Percentiles rank a stretch among this genome's conserved stretches.
Evolutionary conservation across 2,113 vertebrate species (phyloP).

Genomic region (Tyrannus savana): DNA sequence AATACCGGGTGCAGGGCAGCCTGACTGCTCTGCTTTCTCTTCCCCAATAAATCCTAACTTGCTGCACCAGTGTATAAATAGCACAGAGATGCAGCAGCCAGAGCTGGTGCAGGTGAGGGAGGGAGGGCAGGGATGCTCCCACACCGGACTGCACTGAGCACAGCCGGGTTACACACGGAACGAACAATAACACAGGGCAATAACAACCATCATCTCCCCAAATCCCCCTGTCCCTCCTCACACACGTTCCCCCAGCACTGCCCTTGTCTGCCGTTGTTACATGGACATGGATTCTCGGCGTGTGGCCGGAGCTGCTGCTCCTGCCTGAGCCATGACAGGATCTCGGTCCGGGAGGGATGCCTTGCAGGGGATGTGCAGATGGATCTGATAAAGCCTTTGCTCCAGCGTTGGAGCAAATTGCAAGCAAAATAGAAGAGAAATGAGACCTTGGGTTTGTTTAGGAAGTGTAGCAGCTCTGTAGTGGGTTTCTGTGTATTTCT

Average conservation of each 20-base stretch:
- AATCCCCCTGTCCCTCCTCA: neutral
- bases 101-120: conserved; percentile 26
- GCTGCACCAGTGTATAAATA: conserved; percentile 24
- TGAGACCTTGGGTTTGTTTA: neutral
- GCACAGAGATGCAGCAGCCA: conserved; percentile 29
- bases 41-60: conserved; percentile 16
- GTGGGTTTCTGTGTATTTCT: neutral
- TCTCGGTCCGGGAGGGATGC: neutral
- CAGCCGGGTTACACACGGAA: neutral
- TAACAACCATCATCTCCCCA: neutral
- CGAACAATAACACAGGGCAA: neutral
- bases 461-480: neutral
- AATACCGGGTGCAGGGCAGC: neutral
- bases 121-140: conserved; percentile 16
- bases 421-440: neutral
- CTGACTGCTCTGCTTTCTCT: neutral
- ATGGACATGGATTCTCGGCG: neutral
- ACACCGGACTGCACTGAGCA: neutral
- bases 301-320: conserved; percentile 30
- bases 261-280: neutral
- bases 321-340: conserved; percentile 24
- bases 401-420: neutral
- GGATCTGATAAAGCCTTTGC: neutral
- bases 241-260: neutral
- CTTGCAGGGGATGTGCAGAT: neutral